These are phyloP conservation scores for Alloscopus bannaensis DNA, from an alignment of 2,888 invertebrate species.

Conservation along the genomic window DNA sequence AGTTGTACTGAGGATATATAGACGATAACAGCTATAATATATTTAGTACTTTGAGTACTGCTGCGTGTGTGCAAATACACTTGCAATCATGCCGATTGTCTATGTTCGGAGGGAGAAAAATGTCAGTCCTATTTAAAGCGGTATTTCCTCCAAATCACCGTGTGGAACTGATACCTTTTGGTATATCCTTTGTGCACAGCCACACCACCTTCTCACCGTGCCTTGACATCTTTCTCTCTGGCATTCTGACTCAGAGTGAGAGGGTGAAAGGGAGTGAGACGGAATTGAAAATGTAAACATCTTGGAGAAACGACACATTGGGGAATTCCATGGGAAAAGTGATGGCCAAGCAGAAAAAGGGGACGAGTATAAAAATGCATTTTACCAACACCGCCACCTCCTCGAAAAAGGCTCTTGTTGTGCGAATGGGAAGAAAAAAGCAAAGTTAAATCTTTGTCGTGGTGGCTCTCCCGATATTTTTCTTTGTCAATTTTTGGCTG, in stretches of 20 bases:
- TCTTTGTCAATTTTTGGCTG: no score
- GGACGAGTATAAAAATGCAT: not conserved
- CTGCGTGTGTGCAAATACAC: not conserved
- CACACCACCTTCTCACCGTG: no score
- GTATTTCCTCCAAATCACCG: slow-evolving; percentile 40
- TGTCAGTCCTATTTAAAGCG: slow-evolving; percentile 54
- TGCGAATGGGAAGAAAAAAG: slow-evolving; percentile 5
- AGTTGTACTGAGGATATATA: no score
- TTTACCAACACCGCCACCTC: not conserved
- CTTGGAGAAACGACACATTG: slow-evolving; percentile 72
- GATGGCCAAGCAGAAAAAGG: slow-evolving; percentile 62
- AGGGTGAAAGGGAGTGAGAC: slow-evolving; percentile 53
- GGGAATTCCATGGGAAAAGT: slow-evolving; percentile 70
- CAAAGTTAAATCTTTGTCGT: no score
- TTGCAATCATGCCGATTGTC: slow-evolving; percentile 38
- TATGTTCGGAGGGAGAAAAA: slow-evolving; percentile 33
- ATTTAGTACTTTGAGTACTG: no score
- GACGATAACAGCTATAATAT: no score
- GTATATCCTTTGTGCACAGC: no score
- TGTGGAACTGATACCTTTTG: slow-evolving; percentile 6
- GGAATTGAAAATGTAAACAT: slow-evolving; percentile 73
- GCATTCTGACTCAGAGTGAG: no score
- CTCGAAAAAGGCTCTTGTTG: slow-evolving; percentile 17
- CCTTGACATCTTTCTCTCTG: no score
- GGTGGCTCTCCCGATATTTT: no score